These are phyloP conservation scores for Oithona nana DNA, from an alignment of 2,888 invertebrate genomes.

Conservation along the genomic window DNA sequence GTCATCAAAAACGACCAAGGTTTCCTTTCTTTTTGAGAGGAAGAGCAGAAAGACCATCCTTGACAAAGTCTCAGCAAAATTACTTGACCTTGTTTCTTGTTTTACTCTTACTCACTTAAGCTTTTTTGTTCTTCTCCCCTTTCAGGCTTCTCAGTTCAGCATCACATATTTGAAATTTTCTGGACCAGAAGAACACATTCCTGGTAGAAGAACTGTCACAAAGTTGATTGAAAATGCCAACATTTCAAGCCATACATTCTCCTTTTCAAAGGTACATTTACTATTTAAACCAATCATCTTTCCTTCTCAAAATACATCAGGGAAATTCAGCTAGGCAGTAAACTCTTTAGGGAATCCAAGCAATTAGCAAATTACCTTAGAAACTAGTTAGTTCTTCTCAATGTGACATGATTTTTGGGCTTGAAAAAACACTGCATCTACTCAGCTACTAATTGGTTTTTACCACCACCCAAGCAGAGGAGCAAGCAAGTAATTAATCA, in stretches of 20 bases:
- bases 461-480: no score
- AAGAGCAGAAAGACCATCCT: background rate
- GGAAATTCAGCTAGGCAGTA: no score
- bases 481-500: no score
- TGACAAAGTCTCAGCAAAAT: no score
- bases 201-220: slow-evolving; percentile 44
- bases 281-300: background rate
- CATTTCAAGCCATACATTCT: slow-evolving; percentile 19
- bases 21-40: background rate
- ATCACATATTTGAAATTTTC: slow-evolving; percentile 36
- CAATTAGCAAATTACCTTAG: no score
- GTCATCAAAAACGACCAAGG: no score
- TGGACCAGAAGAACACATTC: slow-evolving; percentile 46
- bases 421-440: no score
- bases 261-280: background rate
- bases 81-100: background rate
- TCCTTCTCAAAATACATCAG: no score
- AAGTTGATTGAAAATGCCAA: slow-evolving; percentile 15
- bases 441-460: no score
- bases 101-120: background rate
- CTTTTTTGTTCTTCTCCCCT: slow-evolving; percentile 20
- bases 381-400: no score
- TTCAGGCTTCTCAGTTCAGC: slow-evolving; percentile 39
- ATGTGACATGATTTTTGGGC: no score
- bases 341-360: no score